Evolutionary conservation across 35 echinoderm and acorn worm species (phyloP).

Genomic region (Heliocidaris tuberculata): DNA sequence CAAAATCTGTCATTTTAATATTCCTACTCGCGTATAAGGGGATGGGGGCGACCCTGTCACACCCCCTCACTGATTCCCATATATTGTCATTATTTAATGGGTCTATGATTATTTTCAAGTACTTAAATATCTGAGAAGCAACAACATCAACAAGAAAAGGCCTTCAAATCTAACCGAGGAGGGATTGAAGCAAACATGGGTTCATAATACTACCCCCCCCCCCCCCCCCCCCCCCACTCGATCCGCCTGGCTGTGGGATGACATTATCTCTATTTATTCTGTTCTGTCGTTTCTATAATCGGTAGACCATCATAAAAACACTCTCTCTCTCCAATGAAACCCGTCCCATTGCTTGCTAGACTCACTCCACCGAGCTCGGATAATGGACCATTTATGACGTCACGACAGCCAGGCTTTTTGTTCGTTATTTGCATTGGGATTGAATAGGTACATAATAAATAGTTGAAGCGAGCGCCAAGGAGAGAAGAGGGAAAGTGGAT

Average conservation of each 20-base stretch:
- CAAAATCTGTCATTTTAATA: too few relatives aligned
- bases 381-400: constrained; percentile 7
- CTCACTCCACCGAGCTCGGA: background rate
- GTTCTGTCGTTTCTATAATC: background rate
- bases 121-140: too few relatives aligned
- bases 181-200: too few relatives aligned
- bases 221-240: background rate
- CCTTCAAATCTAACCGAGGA: too few relatives aligned
- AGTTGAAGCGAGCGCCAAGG: background rate
- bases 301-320: background rate
- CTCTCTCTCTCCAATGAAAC: background rate
- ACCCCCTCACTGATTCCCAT: too few relatives aligned
- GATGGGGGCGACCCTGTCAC: too few relatives aligned
- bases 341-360: background rate
- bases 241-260: background rate
- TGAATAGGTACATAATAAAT: background rate
- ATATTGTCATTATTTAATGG: too few relatives aligned
- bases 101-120: too few relatives aligned
- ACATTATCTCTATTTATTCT: background rate
- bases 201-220: too few relatives aligned
- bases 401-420: background rate
- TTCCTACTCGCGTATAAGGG: too few relatives aligned
- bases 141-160: too few relatives aligned
- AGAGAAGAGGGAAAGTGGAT: background rate
- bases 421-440: background rate